These are phyloP conservation scores for Noctua janthina DNA, from an alignment of 2,888 invertebrate species.

Conservation along the genomic window DNA sequence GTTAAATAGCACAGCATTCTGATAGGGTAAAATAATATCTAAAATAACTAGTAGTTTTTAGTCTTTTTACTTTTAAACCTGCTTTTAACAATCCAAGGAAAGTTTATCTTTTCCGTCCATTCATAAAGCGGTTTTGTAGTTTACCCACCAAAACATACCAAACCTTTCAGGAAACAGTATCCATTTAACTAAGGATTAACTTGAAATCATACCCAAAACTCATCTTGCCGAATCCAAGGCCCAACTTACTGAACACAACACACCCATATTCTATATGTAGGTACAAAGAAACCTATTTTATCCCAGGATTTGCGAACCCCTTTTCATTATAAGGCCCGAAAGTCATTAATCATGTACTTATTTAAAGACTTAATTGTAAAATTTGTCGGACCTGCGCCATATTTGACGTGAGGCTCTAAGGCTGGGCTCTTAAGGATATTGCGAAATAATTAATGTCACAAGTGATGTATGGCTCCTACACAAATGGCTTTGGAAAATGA, in stretches of 20 bases:
- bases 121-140: not conserved
- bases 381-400: slow-evolving; percentile 61
- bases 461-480: slow-evolving; percentile 53
- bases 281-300: slow-evolving; percentile 38
- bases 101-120: not conserved
- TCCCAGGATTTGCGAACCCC: slow-evolving; percentile 34
- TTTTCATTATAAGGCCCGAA: slow-evolving; percentile 41
- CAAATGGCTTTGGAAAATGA: slow-evolving; percentile 40
- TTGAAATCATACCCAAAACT: slow-evolving; percentile 9
- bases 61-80: too few species aligned
- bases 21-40: too few species aligned
- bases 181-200: not conserved
- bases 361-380: slow-evolving; percentile 63
- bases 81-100: too few species aligned
- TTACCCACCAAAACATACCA: not conserved
- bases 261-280: slow-evolving; percentile 2
- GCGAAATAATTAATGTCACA: slow-evolving; percentile 62
- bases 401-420: slow-evolving; percentile 48
- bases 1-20: too few species aligned
- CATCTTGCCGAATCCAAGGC: not conserved
- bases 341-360: slow-evolving; percentile 65
- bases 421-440: slow-evolving; percentile 50
- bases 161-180: not conserved
- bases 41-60: too few species aligned
- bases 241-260: slow-evolving; percentile 9